Conservation (phyloP, 2,797 vertebrate species). For the Apogon hyalosoma region DNA sequence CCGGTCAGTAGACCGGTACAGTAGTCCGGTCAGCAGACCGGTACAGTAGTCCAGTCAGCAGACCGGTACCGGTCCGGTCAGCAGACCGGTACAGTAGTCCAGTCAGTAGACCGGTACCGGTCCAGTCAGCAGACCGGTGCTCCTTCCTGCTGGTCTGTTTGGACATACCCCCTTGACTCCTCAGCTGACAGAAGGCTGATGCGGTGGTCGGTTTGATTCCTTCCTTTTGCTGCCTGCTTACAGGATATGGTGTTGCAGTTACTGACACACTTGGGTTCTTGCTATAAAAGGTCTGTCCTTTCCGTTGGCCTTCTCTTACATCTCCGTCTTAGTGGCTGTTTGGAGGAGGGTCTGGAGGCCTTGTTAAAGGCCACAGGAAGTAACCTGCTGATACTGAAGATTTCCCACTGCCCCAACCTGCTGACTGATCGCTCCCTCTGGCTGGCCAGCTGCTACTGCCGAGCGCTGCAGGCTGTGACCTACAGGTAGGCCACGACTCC, state of each 20-base stretch:
- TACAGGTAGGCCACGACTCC: slow-evolving; percentile 86
- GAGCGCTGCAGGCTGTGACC: slow-evolving; percentile 96
- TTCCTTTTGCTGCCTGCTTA: no score
- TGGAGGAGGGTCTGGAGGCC: slow-evolving; percentile 96
- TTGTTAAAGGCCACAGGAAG: slow-evolving; percentile 95
- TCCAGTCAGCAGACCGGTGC: no score
- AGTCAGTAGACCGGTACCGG: no score
- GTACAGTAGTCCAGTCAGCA: no score
- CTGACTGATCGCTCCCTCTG: slow-evolving; percentile 98
- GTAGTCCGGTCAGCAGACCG: no score
- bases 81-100: no score
- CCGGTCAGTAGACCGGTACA: no score
- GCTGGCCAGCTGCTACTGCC: slow-evolving; percentile 99
- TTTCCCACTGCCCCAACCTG: slow-evolving; percentile 98
- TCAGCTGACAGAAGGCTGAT: no score
- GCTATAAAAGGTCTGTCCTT: slow-evolving; percentile 22
- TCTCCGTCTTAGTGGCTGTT: slow-evolving; percentile 88
- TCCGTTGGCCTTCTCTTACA: slow-evolving; percentile 37
- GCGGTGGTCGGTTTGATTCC: no score
- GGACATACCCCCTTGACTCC: no score
- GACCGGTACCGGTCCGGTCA: no score
- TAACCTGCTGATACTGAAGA: slow-evolving; percentile 95
- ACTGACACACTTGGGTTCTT: slow-evolving; percentile 7
- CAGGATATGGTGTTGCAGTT: background rate
- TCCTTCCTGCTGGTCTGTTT: no score